Conservation (phyloP, 2,888 invertebrate genomes). For the Dryocosmus kuriphilus region DNA sequence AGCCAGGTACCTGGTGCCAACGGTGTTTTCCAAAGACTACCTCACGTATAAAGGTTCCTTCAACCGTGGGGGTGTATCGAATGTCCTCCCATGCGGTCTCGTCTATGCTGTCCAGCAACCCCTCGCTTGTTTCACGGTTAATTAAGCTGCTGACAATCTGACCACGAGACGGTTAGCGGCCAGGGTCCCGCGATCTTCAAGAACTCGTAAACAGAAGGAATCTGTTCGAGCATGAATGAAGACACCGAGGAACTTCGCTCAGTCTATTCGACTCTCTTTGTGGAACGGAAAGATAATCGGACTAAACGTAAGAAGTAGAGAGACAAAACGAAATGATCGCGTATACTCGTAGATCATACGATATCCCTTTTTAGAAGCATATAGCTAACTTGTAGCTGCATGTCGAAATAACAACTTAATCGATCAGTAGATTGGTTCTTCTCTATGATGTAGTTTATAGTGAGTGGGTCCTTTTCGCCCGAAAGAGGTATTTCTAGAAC, state of each 20-base stretch:
- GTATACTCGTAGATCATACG: background rate
- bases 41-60: conserved; percentile 51
- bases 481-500: background rate
- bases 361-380: conserved; percentile 7
- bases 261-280: conserved; percentile 41
- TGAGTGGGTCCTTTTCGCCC: background rate
- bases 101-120: conserved; percentile 74
- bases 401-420: background rate
- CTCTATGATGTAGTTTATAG: background rate
- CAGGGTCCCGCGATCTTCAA: conserved; percentile 65
- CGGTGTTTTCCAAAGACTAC: conserved; percentile 66
- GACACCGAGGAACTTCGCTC: conserved; percentile 47
- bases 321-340: background rate
- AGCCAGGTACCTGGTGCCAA: conserved; percentile 57
- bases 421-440: background rate
- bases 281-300: conserved; percentile 52
- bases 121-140: conserved; percentile 77
- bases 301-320: conserved; percentile 56
- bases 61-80: conserved; percentile 74
- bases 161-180: conserved; percentile 75
- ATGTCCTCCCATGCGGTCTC: conserved; percentile 74
- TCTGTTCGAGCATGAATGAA: conserved; percentile 73
- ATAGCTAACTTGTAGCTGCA: background rate
- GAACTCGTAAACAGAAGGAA: conserved; percentile 72
- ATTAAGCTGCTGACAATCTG: conserved; percentile 77